Percentiles rank a stretch among this genome's conserved stretches.
Conservation (phyloP, 1,140 invertebrate genomes). For the Meloidogyne hapla region DNA sequence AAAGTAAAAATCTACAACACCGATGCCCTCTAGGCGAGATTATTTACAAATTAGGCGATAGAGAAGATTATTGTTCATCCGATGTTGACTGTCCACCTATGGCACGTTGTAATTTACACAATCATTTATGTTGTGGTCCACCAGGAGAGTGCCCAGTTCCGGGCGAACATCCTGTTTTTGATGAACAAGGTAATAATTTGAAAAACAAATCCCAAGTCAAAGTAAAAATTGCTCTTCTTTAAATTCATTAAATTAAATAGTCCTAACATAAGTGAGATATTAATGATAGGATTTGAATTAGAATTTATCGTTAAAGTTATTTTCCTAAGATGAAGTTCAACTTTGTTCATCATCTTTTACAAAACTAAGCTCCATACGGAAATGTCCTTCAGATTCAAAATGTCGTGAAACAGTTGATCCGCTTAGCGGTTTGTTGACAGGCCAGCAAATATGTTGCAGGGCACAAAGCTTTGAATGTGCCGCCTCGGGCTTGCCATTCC, state of each 20-base stretch:
- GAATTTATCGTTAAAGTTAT: neutral
- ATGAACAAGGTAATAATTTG: conserved; percentile 35
- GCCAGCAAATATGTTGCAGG: conserved; percentile 47
- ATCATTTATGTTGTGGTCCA: conserved; percentile 45
- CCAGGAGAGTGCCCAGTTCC: conserved; percentile 40
- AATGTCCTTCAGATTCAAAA: conserved; percentile 46
- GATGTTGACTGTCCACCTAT: conserved; percentile 41
- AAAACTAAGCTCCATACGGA: neutral
- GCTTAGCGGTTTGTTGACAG: neutral
- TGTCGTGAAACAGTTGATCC: conserved; percentile 33
- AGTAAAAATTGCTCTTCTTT: too few species aligned
- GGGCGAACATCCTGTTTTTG: conserved; percentile 38
- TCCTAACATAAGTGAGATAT: too few species aligned
- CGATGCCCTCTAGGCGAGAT: conserved; percentile 47
- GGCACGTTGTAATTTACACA: conserved; percentile 31
- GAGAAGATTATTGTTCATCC: conserved; percentile 28
- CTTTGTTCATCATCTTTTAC: conserved; percentile 34
- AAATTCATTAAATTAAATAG: too few species aligned
- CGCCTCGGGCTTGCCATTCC: neutral
- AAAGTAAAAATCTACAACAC: conserved; percentile 13
- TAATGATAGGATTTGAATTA: neutral
- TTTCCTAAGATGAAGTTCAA: conserved; percentile 35
- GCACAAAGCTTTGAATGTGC: neutral
- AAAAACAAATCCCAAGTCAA: neutral
- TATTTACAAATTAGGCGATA: conserved; percentile 27